phyloP scores from a whole-genome alignment of 2,113 vertebrate genomes.

The Dendrocopos noguchii region DNA sequence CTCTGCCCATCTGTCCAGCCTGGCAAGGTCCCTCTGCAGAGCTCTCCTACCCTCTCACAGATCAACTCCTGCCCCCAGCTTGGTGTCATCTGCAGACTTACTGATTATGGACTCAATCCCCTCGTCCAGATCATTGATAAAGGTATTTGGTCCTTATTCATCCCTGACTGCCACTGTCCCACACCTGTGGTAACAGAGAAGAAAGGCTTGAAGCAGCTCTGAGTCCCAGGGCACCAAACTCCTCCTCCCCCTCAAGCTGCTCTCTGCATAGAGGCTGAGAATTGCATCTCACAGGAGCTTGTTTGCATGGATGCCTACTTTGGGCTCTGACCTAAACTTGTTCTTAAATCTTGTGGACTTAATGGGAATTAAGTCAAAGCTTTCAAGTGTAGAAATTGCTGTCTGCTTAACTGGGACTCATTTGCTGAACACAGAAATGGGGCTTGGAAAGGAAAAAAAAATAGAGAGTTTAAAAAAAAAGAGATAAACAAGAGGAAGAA shows the following conservation, averaged over 20 bases:
- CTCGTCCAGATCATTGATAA: too few species aligned
- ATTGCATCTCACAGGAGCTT: background rate
- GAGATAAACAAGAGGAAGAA: background rate
- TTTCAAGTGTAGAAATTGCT: background rate
- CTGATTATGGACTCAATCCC: too few species aligned
- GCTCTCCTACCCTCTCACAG: too few species aligned
- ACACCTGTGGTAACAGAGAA: background rate
- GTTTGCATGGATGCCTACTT: background rate
- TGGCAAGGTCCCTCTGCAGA: too few species aligned
- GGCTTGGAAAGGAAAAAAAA: background rate
- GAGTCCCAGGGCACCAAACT: accelerated
- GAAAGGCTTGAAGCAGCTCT: background rate
- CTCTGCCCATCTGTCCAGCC: too few species aligned
- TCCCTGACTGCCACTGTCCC: background rate
- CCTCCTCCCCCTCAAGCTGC: accelerated
- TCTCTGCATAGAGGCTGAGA: background rate
- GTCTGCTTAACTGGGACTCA: background rate
- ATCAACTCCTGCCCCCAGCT: too few species aligned
- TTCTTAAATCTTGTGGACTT: background rate
- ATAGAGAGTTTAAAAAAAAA: too few species aligned
- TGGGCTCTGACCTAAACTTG: background rate
- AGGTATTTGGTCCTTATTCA: background rate
- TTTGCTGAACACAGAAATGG: background rate
- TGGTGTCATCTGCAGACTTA: too few species aligned
- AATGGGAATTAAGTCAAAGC: background rate